These are phyloP conservation scores for Amazona guildingii DNA, from an alignment of 2,113 vertebrate genomes.

Conservation along the genomic window DNA sequence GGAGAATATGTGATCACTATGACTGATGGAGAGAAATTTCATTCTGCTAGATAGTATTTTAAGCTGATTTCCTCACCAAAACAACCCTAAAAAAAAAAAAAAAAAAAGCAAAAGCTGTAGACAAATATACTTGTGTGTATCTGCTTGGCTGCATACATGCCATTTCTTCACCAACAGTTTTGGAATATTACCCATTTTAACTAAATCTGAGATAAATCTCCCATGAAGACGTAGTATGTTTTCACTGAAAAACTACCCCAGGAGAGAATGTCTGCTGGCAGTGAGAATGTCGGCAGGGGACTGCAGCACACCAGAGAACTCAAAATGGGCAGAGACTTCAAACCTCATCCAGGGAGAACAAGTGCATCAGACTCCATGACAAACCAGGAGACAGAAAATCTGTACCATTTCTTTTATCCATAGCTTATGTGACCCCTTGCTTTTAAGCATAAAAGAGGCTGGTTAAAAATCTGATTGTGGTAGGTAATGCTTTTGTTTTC, in stretches of 20 bases:
- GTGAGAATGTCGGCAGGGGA: not conserved
- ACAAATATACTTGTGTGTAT: not conserved
- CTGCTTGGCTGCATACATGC: not conserved
- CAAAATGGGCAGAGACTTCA: not conserved
- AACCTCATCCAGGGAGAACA: not conserved
- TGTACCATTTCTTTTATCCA: not conserved
- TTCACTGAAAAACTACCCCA: not conserved
- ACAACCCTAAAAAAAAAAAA: not conserved
- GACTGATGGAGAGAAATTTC: slow-evolving; percentile 9
- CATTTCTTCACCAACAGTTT: not conserved
- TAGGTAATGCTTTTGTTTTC: not conserved
- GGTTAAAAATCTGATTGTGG: not conserved
- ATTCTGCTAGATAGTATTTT: not conserved
- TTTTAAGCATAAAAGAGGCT: not conserved
- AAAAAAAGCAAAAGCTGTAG: not conserved
- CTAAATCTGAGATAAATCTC: not conserved
- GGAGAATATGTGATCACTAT: not conserved
- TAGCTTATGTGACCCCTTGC: not conserved
- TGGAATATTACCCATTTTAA: not conserved
- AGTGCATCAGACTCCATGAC: not conserved
- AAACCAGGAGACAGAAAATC: not conserved
- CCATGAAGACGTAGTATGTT: not conserved
- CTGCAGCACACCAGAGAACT: not conserved
- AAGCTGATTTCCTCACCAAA: not conserved
- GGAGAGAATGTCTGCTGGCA: not conserved